Evolutionary conservation across 2,113 vertebrate species (phyloP), one percentile per base, ranked within the genome.

Genomic region (Scomber scombrus): DNA sequence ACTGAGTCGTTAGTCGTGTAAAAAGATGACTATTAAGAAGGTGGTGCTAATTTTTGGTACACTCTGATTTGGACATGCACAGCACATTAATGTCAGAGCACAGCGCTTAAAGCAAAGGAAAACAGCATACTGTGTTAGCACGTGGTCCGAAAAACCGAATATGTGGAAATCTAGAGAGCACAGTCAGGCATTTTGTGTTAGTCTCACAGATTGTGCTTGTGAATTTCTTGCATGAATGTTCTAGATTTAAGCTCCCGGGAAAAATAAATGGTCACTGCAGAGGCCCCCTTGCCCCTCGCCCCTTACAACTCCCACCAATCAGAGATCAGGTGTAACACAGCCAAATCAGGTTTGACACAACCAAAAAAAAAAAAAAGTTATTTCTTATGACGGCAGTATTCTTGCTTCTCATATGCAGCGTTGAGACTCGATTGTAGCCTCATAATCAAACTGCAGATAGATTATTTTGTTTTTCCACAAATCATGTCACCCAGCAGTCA

Each of bases 331-430:
- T 90, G 78, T 50, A 78, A 66, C n/a, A 68, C 55, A 85, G n/a
- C 56, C 67, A 86, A 82, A 90, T 91, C 88, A 92, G 91, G 85
- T 92, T 64, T 26, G 51, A 79, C 84, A 77, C 80, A 86, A 91
- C 83, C 88, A 89, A 34, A 4, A 34, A 34, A 34, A 34, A 34
- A 34, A 34, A 4, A 34, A 88, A 78, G 55, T 51, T 75, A 52
- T 26, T 55, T 68, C 70, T 84, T 57, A 43, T 62, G 68, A 55
- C 3, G 3, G 40, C 69, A 70, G 21, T 54, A 9, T 80, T 80
- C 4, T 12, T 6, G 15, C 63, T 65, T 65, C 49, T 45, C 65
- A 49, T 65, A 40, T 70, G 86, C 67, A 43, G 76, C 63, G 1
- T 43, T 68, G 71, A 71, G 78, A 74, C 80, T 85, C 51, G 1